Percentiles rank a stretch among this genome's conserved stretches.
Evolutionary conservation across 2,888 invertebrate genomes (phyloP).

Genomic region (Polyommatus icarus): DNA sequence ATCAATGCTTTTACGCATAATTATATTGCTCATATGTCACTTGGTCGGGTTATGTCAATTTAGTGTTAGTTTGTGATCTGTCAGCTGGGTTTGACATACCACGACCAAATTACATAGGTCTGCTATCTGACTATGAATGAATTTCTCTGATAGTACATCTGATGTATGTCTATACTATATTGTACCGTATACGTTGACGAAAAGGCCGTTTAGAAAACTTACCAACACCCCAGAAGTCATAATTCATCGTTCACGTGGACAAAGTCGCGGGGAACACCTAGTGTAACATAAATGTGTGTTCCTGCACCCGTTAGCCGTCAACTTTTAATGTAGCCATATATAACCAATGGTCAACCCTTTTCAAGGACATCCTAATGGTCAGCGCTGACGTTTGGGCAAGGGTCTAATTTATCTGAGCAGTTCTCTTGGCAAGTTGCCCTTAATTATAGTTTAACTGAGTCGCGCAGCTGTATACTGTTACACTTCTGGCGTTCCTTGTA

Average conservation of each 20-base stretch:
- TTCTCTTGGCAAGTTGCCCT: constrained; percentile 59
- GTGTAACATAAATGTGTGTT: constrained; percentile 35
- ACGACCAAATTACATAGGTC: too few species aligned
- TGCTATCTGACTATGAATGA: too few species aligned
- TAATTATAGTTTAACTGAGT: constrained; percentile 78
- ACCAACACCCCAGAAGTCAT: too few species aligned
- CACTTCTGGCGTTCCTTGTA: constrained; percentile 30
- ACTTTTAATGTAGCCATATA: constrained; percentile 54
- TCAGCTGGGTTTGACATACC: too few species aligned
- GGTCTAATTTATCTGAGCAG: constrained; percentile 76
- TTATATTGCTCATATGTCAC: too few species aligned
- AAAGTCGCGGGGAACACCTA: neutral
- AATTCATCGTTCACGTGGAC: neutral
- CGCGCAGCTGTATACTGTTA: constrained; percentile 58
- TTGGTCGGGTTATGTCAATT: too few species aligned
- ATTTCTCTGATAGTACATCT: too few species aligned
- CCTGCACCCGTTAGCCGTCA: constrained; percentile 45
- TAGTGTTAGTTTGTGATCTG: too few species aligned
- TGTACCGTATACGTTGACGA: too few species aligned
- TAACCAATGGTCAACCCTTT: constrained; percentile 57
- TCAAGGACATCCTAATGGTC: constrained; percentile 66
- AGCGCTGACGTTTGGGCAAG: constrained; percentile 74
- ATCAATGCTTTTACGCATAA: too few species aligned
- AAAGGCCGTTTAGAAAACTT: too few species aligned
- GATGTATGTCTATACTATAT: too few species aligned